Evolutionary conservation across 2,888 invertebrate species (phyloP).

Genomic region (Netelia melanura): DNA sequence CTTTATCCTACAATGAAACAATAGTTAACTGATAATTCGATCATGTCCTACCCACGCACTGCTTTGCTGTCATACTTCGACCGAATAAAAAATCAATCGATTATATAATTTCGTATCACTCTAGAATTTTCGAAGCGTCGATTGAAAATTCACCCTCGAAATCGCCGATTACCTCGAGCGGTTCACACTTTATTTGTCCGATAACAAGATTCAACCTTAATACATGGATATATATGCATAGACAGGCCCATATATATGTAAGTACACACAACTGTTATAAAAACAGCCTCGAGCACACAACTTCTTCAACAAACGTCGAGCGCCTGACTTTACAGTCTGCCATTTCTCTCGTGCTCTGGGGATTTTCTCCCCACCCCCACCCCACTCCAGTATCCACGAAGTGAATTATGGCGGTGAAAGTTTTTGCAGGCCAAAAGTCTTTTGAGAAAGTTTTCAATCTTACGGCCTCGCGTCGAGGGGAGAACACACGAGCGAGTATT

Average conservation of each 20-base stretch:
- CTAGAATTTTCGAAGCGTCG: slow-evolving; percentile 28
- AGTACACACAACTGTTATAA: slow-evolving; percentile 15
- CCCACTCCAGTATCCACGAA: slow-evolving; percentile 36
- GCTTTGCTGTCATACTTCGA: background rate
- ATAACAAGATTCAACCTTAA: slow-evolving; percentile 59
- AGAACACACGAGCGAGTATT: slow-evolving; percentile 13
- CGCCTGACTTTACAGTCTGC: slow-evolving; percentile 35
- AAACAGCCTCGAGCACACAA: slow-evolving; percentile 39
- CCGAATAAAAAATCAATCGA: slow-evolving; percentile 10
- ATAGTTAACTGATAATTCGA: too few species aligned
- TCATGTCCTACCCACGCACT: too few species aligned
- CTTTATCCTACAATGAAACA: too few species aligned
- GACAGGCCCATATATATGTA: background rate
- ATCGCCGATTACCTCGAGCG: slow-evolving; percentile 73
- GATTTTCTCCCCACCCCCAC: slow-evolving; percentile 43
- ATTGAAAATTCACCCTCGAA: slow-evolving; percentile 53
- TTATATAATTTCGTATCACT: background rate
- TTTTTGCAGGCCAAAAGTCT: slow-evolving; percentile 70
- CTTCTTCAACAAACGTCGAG: slow-evolving; percentile 16
- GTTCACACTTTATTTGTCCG: slow-evolving; percentile 76
- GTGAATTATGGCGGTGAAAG: slow-evolving; percentile 78
- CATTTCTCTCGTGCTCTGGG: slow-evolving; percentile 51
- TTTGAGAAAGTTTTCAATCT: slow-evolving; percentile 59
- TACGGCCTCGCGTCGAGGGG: slow-evolving; percentile 21
- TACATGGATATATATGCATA: background rate